phyloP scores from a whole-genome alignment of 2,888 invertebrate genomes.

The Tipula confusa region DNA sequence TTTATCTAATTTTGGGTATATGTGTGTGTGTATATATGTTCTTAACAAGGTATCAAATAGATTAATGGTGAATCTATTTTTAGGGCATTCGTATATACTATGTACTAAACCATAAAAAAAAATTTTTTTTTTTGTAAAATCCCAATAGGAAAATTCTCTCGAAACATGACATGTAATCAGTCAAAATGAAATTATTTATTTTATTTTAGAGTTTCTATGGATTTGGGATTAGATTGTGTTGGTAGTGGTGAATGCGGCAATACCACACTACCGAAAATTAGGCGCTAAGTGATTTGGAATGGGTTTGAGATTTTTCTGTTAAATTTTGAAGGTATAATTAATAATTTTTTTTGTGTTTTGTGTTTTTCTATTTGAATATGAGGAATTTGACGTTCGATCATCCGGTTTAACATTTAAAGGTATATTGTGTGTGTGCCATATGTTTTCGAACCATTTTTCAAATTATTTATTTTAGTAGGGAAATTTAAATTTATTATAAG shows the following conservation, averaged over 20 bases:
- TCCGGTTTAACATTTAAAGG: not conserved
- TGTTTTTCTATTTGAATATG: not conserved
- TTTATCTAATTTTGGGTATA: not conserved
- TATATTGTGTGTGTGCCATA: not conserved
- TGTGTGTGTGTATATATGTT: not conserved
- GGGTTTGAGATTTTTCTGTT: not conserved
- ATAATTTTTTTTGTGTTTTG: not conserved
- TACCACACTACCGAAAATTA: conserved; percentile 7
- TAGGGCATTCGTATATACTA: not conserved
- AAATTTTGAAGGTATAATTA: not conserved
- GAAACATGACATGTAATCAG: conserved; percentile 5
- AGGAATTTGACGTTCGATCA: not conserved
- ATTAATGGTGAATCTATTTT: conserved; percentile 12
- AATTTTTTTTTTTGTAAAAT: not conserved
- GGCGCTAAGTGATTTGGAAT: conserved; percentile 15
- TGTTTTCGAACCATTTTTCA: no score
- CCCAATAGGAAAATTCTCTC: not conserved
- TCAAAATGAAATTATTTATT: not conserved
- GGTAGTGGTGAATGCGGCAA: not conserved
- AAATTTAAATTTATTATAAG: no score
- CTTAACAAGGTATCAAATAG: conserved; percentile 16
- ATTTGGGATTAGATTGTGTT: not conserved
- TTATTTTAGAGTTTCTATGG: not conserved
- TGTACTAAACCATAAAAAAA: not conserved
- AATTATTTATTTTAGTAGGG: no score